A percentile compares a stretch with the other conserved stretches of the same genome.
Evolutionary conservation across 2,888 invertebrate species (phyloP).

Genomic region (Chirona hameri): DNA sequence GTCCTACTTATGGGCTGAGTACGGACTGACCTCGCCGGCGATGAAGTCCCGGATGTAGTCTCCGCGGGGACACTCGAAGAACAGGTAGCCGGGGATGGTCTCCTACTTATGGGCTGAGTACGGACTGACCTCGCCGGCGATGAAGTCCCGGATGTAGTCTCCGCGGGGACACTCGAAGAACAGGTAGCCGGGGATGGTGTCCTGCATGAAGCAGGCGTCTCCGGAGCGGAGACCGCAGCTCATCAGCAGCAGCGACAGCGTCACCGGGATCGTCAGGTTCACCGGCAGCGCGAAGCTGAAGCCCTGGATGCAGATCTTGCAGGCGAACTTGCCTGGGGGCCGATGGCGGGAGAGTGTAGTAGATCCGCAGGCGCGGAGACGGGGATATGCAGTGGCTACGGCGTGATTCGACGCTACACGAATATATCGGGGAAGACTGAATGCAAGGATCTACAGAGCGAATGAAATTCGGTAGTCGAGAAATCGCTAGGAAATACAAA

Average conservation of each 20-base stretch:
- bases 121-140: conserved; percentile 62
- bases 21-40: too few relatives aligned
- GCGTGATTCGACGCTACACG: too few relatives aligned
- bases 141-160: conserved; percentile 75
- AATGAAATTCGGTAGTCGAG: too few relatives aligned
- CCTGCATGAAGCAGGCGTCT: conserved; percentile 80
- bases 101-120: too few relatives aligned
- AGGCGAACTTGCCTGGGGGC: conserved; percentile 76
- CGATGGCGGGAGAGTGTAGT: conserved; percentile 39
- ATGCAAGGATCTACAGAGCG: too few relatives aligned
- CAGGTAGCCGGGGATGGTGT: conserved; percentile 78
- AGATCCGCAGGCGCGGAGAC: too few relatives aligned
- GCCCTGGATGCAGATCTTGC: conserved; percentile 94
- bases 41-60: too few relatives aligned
- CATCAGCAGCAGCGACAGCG: conserved; percentile 79
- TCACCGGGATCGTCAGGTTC: conserved; percentile 84
- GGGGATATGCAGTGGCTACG: too few relatives aligned
- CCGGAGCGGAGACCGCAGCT: conserved; percentile 81
- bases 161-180: conserved; percentile 87
- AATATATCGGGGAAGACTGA: too few relatives aligned
- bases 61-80: conserved; percentile 85
- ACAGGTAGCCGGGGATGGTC: conserved; percentile 80
- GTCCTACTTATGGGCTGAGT: too few relatives aligned
- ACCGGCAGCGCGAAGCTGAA: conserved; percentile 97
- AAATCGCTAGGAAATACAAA: too few relatives aligned